Conservation (phyloP, 2,113 vertebrate species). For the rabbit (Oryctolagus cuniculus) region DNA sequence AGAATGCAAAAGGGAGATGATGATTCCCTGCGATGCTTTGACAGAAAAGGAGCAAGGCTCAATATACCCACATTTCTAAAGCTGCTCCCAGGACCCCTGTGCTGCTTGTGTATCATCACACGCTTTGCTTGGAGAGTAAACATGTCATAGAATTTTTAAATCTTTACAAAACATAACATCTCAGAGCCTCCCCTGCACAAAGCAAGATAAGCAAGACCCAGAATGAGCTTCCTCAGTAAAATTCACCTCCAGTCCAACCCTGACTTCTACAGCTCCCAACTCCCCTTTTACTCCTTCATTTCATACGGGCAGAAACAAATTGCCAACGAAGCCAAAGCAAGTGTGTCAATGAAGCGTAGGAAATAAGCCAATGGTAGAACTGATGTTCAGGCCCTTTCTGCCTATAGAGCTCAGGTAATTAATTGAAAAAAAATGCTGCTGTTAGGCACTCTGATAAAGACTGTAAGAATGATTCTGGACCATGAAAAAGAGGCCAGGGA, state of each 20-base stretch:
- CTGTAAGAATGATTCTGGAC: not conserved
- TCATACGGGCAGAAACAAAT: not conserved
- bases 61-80: not conserved
- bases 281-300: not conserved
- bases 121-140: conserved; percentile 35
- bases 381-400: not conserved
- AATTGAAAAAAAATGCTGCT: not conserved
- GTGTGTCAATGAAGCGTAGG: not conserved
- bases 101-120: not conserved
- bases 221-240: not conserved
- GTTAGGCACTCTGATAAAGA: not conserved
- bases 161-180: not conserved
- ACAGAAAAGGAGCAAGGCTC: not conserved
- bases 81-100: not conserved
- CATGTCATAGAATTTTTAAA: conserved; percentile 7
- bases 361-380: not conserved
- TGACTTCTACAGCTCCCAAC: not conserved
- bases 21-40: not conserved
- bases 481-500: not conserved
- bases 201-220: not conserved
- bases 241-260: not conserved
- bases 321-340: not conserved
- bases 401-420: not conserved
- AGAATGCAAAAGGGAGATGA: not conserved
- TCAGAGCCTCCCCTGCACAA: not conserved